A percentile compares a stretch with the other conserved stretches of the same genome.
Evolutionary conservation across 2,113 vertebrate genomes (phyloP).

Genomic region (Manacus vitellinus): DNA sequence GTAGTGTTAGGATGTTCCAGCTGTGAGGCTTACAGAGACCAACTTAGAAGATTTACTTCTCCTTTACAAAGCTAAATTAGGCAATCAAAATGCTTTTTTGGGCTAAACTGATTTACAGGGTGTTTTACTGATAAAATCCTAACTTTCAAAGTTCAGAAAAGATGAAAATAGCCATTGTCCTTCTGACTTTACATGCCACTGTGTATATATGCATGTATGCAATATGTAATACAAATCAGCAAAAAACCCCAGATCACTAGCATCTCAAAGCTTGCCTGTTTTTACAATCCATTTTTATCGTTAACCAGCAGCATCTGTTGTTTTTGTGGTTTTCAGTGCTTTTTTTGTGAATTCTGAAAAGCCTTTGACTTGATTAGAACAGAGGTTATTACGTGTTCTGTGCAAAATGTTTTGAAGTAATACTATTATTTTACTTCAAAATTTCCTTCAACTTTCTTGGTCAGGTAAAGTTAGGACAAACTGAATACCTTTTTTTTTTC

Average conservation of each 20-base stretch:
- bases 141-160: slow-evolving; percentile 61
- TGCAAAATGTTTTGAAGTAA: not conserved
- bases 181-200: not conserved
- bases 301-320: not conserved
- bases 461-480: not conserved
- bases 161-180: slow-evolving; percentile 4
- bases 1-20: slow-evolving; percentile 77
- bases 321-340: not conserved
- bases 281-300: not conserved
- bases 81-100: slow-evolving; percentile 80
- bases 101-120: slow-evolving; percentile 74
- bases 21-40: slow-evolving; percentile 80
- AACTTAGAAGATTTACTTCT: slow-evolving; percentile 78
- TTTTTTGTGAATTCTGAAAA: not conserved
- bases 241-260: not conserved
- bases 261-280: not conserved
- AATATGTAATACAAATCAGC: not conserved
- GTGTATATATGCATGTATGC: not conserved
- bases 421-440: not conserved
- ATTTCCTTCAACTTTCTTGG: not conserved
- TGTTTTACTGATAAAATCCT: slow-evolving; percentile 65
- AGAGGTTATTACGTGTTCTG: not conserved
- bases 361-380: not conserved
- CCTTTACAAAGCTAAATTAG: slow-evolving; percentile 81
- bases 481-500: not conserved